Conservation (phyloP, 2,888 invertebrate species). For the Zygaena filipendulae region DNA sequence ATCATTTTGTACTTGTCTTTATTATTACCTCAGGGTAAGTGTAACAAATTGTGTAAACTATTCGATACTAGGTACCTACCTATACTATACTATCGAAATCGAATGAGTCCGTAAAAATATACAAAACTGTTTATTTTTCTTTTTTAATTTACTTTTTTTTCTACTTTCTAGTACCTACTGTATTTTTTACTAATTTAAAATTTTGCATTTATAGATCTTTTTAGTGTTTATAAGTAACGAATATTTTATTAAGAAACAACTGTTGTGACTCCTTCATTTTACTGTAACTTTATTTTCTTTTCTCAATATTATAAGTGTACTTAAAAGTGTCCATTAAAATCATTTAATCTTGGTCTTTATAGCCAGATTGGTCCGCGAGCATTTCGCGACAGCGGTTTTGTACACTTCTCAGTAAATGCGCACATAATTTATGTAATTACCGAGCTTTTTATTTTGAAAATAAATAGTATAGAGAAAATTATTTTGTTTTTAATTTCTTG, state of each 20-base stretch:
- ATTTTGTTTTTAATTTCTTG: too few relatives aligned
- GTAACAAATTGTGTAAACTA: slow-evolving; percentile 62
- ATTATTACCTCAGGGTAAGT: slow-evolving; percentile 64
- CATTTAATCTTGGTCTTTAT: slow-evolving; percentile 38
- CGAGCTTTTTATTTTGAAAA: slow-evolving; percentile 60
- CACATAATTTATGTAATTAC: slow-evolving; percentile 63
- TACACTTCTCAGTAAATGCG: slow-evolving; percentile 47
- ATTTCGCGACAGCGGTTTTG: slow-evolving; percentile 35
- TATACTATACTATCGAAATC: too few relatives aligned
- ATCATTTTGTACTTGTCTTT: slow-evolving; percentile 69
- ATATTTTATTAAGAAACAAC: background rate
- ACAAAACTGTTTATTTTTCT: too few relatives aligned
- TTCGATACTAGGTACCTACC: too few relatives aligned
- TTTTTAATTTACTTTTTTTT: slow-evolving; percentile 63
- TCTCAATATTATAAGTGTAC: slow-evolving; percentile 44
- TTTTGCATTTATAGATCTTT: slow-evolving; percentile 67
- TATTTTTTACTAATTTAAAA: too few relatives aligned
- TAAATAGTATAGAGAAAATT: slow-evolving; percentile 64
- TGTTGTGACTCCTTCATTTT: slow-evolving; percentile 17
- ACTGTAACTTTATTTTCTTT: slow-evolving; percentile 26
- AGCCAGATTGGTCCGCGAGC: slow-evolving; percentile 30
- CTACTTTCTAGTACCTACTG: too few relatives aligned
- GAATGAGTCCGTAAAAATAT: too few relatives aligned
- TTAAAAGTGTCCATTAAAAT: slow-evolving; percentile 50
- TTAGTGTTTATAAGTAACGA: slow-evolving; percentile 32